Evolutionary conservation across 1,140 invertebrate species (phyloP), one percentile per base, ranked within the genome.

Genomic region (Neodiprion pinetum): DNA sequence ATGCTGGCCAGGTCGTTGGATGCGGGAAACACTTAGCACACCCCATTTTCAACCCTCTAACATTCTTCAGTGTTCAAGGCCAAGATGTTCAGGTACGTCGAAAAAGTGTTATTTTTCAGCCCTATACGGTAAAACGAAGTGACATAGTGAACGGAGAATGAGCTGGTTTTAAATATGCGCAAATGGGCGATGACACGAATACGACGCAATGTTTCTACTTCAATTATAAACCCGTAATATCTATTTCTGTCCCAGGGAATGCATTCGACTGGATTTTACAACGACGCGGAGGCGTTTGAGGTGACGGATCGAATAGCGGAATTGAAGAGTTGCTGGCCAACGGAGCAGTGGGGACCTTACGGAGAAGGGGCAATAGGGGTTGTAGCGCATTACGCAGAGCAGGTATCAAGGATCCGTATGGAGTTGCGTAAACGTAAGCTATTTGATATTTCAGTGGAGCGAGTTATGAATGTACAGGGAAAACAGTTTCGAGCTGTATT

Each of bases 401-500:
- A 97, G 89, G 94, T 95, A 12, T 91, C 92, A 77, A 90, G 93
- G 65, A 96, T 97, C 69, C 90, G 95, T 73, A 91, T 90, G n/a
- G 95, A 96, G 82, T 82, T 97, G 17, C 89, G 95, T 50, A 95
- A 95, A 82, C 88, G 92, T 7, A 89, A 93, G 67, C 90, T 96
- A 81, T 91, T 91, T 73, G 93, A 93, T 65, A 93, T 97, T 48
- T 95, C 94, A 8, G 96, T 97, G 1, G 96, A 97, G 84, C 88
- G 95, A 75, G 95, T 97, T 10, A 88, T 96, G 0, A 97, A 97
- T 88, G 95, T 96, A 0, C 96, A 97, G 89, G 95, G 95, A 84
- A 97, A 97, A 84, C 95, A 97, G 85, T 97, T 97, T 82, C 90
- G 95, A 10, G 95, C 94, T 0, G 93, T 97, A 48, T 94, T 97